Evolutionary conservation across 2,113 vertebrate species (phyloP).

Genomic region (Sphaerodactylus townsendi): DNA sequence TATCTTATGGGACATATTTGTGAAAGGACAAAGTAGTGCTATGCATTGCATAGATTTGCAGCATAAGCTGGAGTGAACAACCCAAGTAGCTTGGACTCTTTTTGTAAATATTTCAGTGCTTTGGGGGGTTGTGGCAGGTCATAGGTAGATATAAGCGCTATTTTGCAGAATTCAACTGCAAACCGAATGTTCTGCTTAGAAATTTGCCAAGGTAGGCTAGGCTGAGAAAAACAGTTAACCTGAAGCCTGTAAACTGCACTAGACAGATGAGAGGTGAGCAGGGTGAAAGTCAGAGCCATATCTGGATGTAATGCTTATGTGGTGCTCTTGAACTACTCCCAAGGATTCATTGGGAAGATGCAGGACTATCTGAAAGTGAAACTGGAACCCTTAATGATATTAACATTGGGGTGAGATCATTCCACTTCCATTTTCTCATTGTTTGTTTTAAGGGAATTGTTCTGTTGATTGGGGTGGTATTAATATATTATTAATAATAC

Average conservation of each 20-base stretch:
- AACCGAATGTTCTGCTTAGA: not conserved
- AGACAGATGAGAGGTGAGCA: fast-evolving
- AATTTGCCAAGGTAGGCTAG: not conserved
- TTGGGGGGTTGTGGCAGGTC: not conserved
- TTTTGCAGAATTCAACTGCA: not conserved
- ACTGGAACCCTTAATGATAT: not conserved
- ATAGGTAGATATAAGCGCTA: not conserved
- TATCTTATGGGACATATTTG: not conserved
- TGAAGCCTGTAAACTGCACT: not conserved
- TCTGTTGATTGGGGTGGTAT: not conserved
- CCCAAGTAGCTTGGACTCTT: no score
- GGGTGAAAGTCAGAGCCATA: not conserved
- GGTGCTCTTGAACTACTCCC: not conserved
- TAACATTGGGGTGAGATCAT: not conserved
- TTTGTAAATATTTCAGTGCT: not conserved
- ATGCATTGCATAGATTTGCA: not conserved
- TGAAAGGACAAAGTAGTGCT: not conserved
- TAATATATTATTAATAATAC: not conserved
- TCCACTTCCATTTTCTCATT: not conserved
- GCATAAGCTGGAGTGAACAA: not conserved
- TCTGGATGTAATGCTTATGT: not conserved
- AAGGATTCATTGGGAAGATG: no score
- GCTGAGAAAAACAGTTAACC: not conserved
- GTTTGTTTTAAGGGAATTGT: not conserved
- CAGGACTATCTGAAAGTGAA: no score